Evolutionary conservation across 2,888 invertebrate genomes (phyloP).

Genomic region (Drosophila melanosoma): DNA sequence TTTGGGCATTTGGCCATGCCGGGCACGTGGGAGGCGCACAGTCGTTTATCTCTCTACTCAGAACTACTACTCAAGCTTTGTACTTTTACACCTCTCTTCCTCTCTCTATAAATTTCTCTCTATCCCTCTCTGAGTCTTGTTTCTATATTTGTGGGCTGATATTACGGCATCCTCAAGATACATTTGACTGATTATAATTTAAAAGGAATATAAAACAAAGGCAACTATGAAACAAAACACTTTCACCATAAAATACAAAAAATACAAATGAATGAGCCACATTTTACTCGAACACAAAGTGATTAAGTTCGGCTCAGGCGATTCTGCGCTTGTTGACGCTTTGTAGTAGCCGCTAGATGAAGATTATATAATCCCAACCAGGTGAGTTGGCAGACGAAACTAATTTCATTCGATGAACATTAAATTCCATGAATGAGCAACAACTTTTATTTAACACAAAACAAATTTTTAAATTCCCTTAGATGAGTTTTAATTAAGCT

Average conservation of each 20-base stretch:
- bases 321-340: constrained; percentile 14
- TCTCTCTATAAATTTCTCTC: background rate
- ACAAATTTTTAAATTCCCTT: constrained; percentile 19
- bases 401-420: constrained; percentile 28
- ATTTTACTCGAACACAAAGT: constrained; percentile 32
- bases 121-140: background rate
- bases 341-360: constrained; percentile 28
- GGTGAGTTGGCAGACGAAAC: constrained; percentile 1
- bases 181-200: constrained; percentile 52
- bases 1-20: constrained; percentile 54
- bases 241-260: constrained; percentile 55
- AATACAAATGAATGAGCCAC: constrained; percentile 27
- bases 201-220: constrained; percentile 51
- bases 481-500: constrained; percentile 12
- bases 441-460: constrained; percentile 26
- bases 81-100: constrained; percentile 45
- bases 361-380: constrained; percentile 41
- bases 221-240: constrained; percentile 40
- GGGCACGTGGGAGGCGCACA: constrained; percentile 71
- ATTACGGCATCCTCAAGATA: constrained; percentile 42
- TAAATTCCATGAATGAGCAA: constrained; percentile 40
- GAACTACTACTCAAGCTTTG: constrained; percentile 37
- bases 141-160: constrained; percentile 14
- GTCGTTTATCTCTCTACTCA: constrained; percentile 38
- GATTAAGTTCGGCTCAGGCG: constrained; percentile 29